Conservation (phyloP, 2,888 invertebrate species). For the Atherix ibis region DNA sequence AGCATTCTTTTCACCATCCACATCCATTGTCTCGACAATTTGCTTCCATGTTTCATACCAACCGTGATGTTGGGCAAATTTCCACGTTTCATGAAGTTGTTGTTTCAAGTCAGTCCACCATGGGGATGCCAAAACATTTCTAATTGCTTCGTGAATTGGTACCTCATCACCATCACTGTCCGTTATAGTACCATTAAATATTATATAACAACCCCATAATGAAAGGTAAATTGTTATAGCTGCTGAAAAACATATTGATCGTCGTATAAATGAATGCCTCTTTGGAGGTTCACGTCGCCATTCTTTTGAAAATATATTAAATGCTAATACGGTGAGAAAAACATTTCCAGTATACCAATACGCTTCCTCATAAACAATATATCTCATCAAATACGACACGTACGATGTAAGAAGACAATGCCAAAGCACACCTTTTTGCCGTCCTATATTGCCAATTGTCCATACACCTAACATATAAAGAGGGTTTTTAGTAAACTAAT, state of each 20-base stretch:
- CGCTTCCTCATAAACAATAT: slow-evolving; percentile 57
- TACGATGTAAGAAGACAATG: slow-evolving; percentile 55
- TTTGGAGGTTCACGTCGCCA: slow-evolving; percentile 55
- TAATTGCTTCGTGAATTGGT: slow-evolving; percentile 71
- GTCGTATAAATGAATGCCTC: slow-evolving; percentile 32
- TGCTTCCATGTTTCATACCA: slow-evolving; percentile 80
- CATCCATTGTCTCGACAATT: slow-evolving; percentile 71
- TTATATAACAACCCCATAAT: slow-evolving; percentile 64
- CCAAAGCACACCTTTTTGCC: slow-evolving; percentile 57
- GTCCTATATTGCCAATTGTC: slow-evolving; percentile 80
- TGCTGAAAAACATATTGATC: slow-evolving; percentile 41
- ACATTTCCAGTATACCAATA: slow-evolving; percentile 53
- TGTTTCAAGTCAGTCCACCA: slow-evolving; percentile 74
- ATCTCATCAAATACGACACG: slow-evolving; percentile 46
- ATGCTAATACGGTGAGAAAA: slow-evolving; percentile 47
- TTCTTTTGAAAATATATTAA: slow-evolving; percentile 59
- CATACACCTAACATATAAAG: slow-evolving; percentile 60
- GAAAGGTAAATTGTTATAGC: slow-evolving; percentile 53
- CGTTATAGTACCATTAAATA: slow-evolving; percentile 74
- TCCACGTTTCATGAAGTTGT: slow-evolving; percentile 55
- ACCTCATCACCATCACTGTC: slow-evolving; percentile 77
- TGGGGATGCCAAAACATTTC: slow-evolving; percentile 79
- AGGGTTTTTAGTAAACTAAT: background rate
- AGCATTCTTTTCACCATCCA: slow-evolving; percentile 80
- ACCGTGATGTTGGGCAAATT: slow-evolving; percentile 68